Base-by-base conservation (phyloP, 2,888 invertebrate species). In the Psococerastis gibbosa region DNA sequence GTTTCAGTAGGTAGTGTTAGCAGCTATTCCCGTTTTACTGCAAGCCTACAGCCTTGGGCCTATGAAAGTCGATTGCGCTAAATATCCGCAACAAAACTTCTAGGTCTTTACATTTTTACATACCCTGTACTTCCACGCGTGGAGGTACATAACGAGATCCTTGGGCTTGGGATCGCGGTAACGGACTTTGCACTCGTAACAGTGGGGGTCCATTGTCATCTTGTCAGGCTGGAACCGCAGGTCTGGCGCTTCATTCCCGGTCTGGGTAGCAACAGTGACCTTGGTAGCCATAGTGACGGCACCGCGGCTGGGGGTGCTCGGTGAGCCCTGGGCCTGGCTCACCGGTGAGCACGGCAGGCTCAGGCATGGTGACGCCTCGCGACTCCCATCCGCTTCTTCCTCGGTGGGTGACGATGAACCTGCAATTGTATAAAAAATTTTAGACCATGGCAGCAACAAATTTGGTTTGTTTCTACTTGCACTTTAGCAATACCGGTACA, bases 91-190 rank as follows among this genome's bases (percentile, higher is more conserved):
- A n/a, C n/a, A n/a, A n/a, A n/a, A n/a, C n/a, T n/a, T n/a, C n/a
- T n/a, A n/a, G n/a, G n/a, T n/a, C n/a, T n/a, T n/a, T n/a, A 22
- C n/a, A n/a, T n/a, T n/a, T n/a, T 13, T 22, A 41, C 59, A 59
- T 59, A 82, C 82, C 73, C 77, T 78, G 61, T 88, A 88, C 56
- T 84, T 84, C 83, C 85, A 85, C 22, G 94, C 94, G 63, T 95
- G 95, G 35, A 95, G 72, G 63, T 88, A 95, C 87, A 95, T 89
- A 52, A 92, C 80, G 47, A 95, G 72, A 62, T 94, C 89, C 52
- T 82, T 75, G 0, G 88, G 85, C 49, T 82, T 75, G 0, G 95
- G 94, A 62, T 95, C 94, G 50, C 84, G 69, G 66, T 87, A 92
- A 47, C 83, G 72, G 46, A 87, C 82, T 63, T 85, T 85, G 64